A percentile compares a stretch with the other conserved stretches of the same genome.
phyloP scores from a whole-genome alignment of 2,888 invertebrate species.

The Petrolisthes manimaculis region DNA sequence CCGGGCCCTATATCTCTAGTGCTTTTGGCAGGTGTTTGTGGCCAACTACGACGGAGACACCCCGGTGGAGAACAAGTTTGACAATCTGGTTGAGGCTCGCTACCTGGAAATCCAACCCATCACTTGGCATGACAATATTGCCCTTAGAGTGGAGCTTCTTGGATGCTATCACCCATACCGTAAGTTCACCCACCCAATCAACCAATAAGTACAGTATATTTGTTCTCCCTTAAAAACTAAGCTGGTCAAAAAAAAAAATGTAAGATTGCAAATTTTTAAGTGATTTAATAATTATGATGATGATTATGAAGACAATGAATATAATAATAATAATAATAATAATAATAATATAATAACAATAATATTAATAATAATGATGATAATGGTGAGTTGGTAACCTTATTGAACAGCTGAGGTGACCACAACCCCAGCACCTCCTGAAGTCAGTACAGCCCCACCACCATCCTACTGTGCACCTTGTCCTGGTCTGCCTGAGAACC shows the following conservation, averaged over 20 bases:
- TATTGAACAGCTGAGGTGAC: constrained; percentile 57
- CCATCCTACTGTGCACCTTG: constrained; percentile 68
- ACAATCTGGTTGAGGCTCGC: constrained; percentile 80
- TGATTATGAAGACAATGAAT: too few species aligned
- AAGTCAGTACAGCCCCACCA: constrained; percentile 43
- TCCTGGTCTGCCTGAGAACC: constrained; percentile 68
- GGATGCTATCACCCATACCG: constrained; percentile 84
- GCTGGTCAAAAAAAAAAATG: neutral
- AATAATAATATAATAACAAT: too few species aligned
- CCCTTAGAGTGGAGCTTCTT: constrained; percentile 81
- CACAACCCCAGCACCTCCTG: constrained; percentile 51
- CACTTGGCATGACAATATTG: constrained; percentile 81
- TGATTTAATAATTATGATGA: constrained; percentile 10
- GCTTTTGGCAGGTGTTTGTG: constrained; percentile 74
- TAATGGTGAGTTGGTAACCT: too few species aligned
- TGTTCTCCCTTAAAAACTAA: neutral
- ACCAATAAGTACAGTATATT: too few species aligned
- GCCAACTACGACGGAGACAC: constrained; percentile 80
- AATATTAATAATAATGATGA: too few species aligned
- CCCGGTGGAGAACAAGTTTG: constrained; percentile 77
- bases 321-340: too few species aligned
- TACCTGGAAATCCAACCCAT: constrained; percentile 80
- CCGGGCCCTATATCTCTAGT: too few species aligned
- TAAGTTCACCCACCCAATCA: constrained; percentile 70
- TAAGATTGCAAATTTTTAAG: constrained; percentile 12